Base-by-base conservation (phyloP, 1,140 invertebrate species). In the Chlorops oryzae region DNA sequence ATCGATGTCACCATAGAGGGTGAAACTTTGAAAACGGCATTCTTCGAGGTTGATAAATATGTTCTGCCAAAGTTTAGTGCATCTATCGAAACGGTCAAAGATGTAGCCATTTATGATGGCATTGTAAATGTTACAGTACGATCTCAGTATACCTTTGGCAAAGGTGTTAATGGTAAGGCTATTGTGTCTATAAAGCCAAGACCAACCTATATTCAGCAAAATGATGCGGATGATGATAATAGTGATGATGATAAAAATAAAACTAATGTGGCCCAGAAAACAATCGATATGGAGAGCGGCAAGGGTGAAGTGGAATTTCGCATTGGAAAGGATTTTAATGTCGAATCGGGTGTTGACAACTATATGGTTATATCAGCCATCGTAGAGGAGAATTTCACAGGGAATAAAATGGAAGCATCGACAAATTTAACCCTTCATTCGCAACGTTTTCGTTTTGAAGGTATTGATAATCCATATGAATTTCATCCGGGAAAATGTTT, bases 41-140 rank as follows among this genome's bases (percentile, higher is more conserved):
- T 6, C 17, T 48, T 57, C 35, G 59, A 64, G 2, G 68, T 71
- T 13, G 88, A 92, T 4, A 89, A 96, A 73, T 97, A 96, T 69
- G 85, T 96, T 34, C 73, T 93, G 35, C 94, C 94, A 1, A 93
- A 94, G 60, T 96, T 93, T 73, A 81, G 92, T 61, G 85, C 96
- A 21, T 80, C 82, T 0, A 80, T 96, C 39, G 80, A 88, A 42
- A 79, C 88, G 3, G 87, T 90, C 1, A 76, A 85, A 50, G 88
- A 92, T 66, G 78, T 86, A 1, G 84, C 88, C 1, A 91, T 92
- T 63, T 85, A 84, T 55, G 85, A 91, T 51, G 84, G 84, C 17
- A 81, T 82, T 49, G 79, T 96, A 35, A 77, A 78, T 3, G 84
- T 85, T 2, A 86, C 85, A 27, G 78, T 96, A 2, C 82, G 84